These are phyloP conservation scores for Pristionchus entomophagus DNA, from an alignment of 2,888 invertebrate genomes.

Conservation along the genomic window DNA sequence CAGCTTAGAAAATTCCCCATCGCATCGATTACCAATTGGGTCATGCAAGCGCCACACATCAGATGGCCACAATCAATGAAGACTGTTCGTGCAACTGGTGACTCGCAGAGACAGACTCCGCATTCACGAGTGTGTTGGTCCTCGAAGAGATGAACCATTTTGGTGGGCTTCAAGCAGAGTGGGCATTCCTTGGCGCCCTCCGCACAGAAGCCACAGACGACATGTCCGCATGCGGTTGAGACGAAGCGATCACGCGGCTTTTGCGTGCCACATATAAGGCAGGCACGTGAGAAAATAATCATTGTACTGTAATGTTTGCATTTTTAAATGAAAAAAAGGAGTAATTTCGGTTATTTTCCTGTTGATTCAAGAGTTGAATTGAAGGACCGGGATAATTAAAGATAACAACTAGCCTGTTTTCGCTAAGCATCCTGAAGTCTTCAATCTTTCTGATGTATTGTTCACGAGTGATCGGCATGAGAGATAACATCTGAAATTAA, in stretches of 20 bases:
- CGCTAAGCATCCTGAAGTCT: no score
- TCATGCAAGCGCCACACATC: neutral
- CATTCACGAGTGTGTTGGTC: neutral
- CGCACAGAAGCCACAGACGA: neutral
- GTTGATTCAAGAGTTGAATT: no score
- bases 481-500: no score
- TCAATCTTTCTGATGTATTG: no score
- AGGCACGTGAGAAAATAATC: neutral
- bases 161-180: neutral
- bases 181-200: neutral
- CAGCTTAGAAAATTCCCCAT: neutral
- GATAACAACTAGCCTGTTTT: no score
- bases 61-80: neutral
- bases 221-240: neutral
- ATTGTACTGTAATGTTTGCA: no score
- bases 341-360: no score
- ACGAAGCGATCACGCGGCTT: neutral
- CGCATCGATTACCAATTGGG: neutral
- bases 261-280: neutral
- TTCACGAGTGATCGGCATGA: no score
- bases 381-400: no score
- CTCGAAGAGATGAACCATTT: neutral
- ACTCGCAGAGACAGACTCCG: neutral
- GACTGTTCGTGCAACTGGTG: neutral
- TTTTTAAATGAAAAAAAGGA: no score